phyloP scores from a whole-genome alignment of 1,140 invertebrate species.

The Druon quercuslanigerum region DNA sequence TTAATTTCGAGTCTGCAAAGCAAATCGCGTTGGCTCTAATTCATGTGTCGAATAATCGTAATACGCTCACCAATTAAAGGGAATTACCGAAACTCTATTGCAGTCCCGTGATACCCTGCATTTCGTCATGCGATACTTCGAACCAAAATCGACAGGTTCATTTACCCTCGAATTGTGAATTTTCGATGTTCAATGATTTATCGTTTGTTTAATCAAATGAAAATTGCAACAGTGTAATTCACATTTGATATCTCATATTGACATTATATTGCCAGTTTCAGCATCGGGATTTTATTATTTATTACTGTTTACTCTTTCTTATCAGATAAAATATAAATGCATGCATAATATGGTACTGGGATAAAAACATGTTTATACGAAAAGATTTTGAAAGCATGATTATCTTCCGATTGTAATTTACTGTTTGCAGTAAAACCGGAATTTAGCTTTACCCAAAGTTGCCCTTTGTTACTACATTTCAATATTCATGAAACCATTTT shows the following conservation, averaged over 20 bases:
- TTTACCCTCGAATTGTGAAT: constrained; percentile 15
- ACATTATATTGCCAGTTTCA: too few species aligned
- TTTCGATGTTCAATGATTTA: background rate
- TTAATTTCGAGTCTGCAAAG: background rate
- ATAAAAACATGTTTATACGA: background rate
- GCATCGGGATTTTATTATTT: too few species aligned
- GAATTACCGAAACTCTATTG: constrained; percentile 26
- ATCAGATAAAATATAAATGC: too few species aligned
- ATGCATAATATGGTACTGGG: too few species aligned
- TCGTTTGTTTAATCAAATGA: background rate
- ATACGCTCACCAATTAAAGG: constrained; percentile 23
- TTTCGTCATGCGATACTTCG: background rate
- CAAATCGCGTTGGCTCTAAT: constrained; percentile 30
- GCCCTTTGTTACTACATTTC: background rate
- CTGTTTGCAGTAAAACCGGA: background rate
- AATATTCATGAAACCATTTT: constrained; percentile 9
- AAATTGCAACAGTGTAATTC: background rate
- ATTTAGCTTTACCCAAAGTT: background rate
- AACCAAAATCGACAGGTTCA: constrained; percentile 27
- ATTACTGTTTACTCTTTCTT: too few species aligned
- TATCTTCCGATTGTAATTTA: background rate
- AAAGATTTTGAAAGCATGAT: background rate
- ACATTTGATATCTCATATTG: too few species aligned
- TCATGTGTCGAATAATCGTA: constrained; percentile 22
- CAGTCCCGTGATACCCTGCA: constrained; percentile 9